Conservation (phyloP, 2,888 invertebrate species). For the Cephonodes hylas region DNA sequence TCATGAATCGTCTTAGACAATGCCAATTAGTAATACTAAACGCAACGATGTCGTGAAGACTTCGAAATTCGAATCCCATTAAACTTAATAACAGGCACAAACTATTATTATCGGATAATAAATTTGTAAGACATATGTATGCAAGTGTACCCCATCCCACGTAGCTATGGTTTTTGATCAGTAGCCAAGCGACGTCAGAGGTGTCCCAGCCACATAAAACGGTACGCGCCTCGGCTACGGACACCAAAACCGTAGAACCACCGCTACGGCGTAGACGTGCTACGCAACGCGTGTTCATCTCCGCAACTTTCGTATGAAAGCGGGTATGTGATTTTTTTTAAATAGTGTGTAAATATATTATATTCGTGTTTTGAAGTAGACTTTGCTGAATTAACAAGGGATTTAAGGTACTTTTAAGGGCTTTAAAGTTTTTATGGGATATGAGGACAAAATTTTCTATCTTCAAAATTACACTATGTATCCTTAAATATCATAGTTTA, state of each 20-base stretch:
- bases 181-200: constrained; percentile 67
- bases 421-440: not conserved
- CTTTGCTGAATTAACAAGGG: not conserved
- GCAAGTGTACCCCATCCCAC: constrained; percentile 58
- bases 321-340: constrained; percentile 5
- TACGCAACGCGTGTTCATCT: constrained; percentile 40
- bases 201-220: constrained; percentile 49
- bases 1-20: not conserved
- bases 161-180: constrained; percentile 50
- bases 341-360: not conserved
- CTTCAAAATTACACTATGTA: too few relatives aligned
- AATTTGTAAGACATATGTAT: not conserved
- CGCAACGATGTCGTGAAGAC: not conserved
- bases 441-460: not conserved
- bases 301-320: constrained; percentile 29
- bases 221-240: constrained; percentile 51
- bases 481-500: too few relatives aligned
- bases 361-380: not conserved
- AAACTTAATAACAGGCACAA: not conserved
- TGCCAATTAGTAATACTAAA: not conserved
- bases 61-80: not conserved
- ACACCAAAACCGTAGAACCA: constrained; percentile 60
- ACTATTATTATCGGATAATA: constrained; percentile 2
- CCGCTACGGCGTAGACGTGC: constrained; percentile 70
- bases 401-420: not conserved